Evolutionary conservation across 2,888 invertebrate genomes (phyloP).

Genomic region (Carterocephalus palaemon): DNA sequence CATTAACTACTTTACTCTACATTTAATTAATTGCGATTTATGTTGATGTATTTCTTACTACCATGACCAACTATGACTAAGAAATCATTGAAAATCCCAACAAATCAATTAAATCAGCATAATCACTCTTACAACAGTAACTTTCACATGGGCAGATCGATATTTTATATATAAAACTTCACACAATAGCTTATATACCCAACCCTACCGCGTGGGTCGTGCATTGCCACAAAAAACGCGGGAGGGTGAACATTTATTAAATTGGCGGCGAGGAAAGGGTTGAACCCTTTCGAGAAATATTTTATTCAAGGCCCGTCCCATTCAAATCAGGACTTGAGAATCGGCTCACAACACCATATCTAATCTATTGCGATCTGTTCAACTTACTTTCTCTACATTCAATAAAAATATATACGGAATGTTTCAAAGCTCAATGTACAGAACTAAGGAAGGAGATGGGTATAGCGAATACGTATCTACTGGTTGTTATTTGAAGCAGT

Average conservation of each 20-base stretch:
- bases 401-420: too few relatives aligned
- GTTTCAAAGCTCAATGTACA: too few relatives aligned
- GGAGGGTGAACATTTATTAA: slow-evolving; percentile 59
- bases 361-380: slow-evolving; percentile 14
- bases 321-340: slow-evolving; percentile 53
- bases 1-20: too few relatives aligned
- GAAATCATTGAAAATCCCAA: too few relatives aligned
- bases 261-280: slow-evolving; percentile 62
- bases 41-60: too few relatives aligned
- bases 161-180: slow-evolving; percentile 7
- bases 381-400: slow-evolving; percentile 6
- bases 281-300: slow-evolving; percentile 54
- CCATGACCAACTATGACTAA: too few relatives aligned
- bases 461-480: too few relatives aligned
- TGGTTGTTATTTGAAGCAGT: too few relatives aligned
- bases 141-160: slow-evolving; percentile 18
- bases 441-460: too few relatives aligned
- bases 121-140: too few relatives aligned
- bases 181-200: slow-evolving; percentile 11
- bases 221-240: slow-evolving; percentile 58
- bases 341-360: slow-evolving; percentile 29
- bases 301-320: slow-evolving; percentile 68
- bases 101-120: too few relatives aligned
- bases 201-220: slow-evolving; percentile 42
- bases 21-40: too few relatives aligned